phyloP scores from a whole-genome alignment of 35 echinoderm and acorn worm species.

The Apostichopus parvimensis region DNA sequence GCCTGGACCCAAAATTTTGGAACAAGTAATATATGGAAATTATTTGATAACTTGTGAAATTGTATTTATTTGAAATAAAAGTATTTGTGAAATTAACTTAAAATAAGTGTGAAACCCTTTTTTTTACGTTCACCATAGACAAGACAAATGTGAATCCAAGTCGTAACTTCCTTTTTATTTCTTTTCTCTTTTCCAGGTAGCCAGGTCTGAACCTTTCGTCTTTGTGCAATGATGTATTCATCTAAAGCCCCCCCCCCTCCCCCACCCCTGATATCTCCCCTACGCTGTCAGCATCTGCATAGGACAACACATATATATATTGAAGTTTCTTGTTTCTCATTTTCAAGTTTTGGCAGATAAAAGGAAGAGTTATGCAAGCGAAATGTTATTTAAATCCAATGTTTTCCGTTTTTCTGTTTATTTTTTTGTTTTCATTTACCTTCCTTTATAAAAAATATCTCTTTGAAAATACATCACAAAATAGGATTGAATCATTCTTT shows the following conservation, averaged over 20 bases:
- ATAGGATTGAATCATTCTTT: neutral
- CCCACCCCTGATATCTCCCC: neutral
- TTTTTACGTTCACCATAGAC: neutral
- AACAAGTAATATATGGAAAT: too few species aligned
- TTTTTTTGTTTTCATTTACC: neutral
- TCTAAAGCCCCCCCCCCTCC: neutral
- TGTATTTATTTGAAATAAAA: too few species aligned
- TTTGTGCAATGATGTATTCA: conserved; percentile 41
- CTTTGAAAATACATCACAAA: neutral
- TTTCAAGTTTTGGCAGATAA: conserved; percentile 37
- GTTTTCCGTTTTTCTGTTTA: neutral
- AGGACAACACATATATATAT: neutral
- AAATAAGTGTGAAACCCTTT: neutral
- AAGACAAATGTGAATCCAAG: too few species aligned
- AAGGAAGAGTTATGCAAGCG: neutral
- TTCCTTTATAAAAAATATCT: neutral
- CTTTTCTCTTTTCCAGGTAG: neutral
- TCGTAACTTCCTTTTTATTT: neutral
- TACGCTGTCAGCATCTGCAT: neutral
- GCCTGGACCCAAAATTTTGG: too few species aligned
- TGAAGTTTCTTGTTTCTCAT: neutral
- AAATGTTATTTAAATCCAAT: conserved; percentile 2
- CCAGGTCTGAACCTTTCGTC: neutral
- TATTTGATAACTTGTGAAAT: too few species aligned
- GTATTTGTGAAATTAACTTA: too few species aligned